Conservation (phyloP, 2,797 vertebrate genomes). For the Holocentrus rufus region DNA sequence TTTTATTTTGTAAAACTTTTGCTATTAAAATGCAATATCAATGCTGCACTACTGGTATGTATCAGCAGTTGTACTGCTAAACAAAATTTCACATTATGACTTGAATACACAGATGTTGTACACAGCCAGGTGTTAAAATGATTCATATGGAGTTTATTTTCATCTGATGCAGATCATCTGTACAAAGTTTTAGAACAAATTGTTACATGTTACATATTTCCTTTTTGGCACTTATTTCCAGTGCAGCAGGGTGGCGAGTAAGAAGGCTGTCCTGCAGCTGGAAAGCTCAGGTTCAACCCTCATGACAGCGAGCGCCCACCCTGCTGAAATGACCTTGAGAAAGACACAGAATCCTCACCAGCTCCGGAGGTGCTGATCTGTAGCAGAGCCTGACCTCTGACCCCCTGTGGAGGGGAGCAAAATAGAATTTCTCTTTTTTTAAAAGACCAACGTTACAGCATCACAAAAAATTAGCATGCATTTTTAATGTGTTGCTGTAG, state of each 20-base stretch:
- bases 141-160: constrained; percentile 57
- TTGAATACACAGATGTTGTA: constrained; percentile 2
- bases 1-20: too few relatives aligned
- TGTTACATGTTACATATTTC: constrained; percentile 9
- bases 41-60: too few relatives aligned
- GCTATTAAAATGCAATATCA: too few relatives aligned
- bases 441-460: constrained; percentile 7
- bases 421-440: constrained; percentile 12
- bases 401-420: neutral
- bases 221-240: constrained; percentile 57
- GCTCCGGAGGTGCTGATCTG: neutral
- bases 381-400: constrained; percentile 16
- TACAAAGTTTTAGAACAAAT: constrained; percentile 36
- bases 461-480: constrained; percentile 38
- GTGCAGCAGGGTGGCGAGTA: neutral
- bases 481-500: neutral
- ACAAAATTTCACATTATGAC: neutral
- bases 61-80: neutral
- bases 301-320: neutral
- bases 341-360: neutral
- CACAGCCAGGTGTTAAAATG: constrained; percentile 8
- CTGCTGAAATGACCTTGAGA: constrained; percentile 20
- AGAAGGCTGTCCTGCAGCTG: neutral
- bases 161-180: constrained; percentile 21
- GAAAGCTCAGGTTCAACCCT: neutral